phyloP scores from a whole-genome alignment of 2,888 invertebrate genomes.

The Cheilosia vernalis region DNA sequence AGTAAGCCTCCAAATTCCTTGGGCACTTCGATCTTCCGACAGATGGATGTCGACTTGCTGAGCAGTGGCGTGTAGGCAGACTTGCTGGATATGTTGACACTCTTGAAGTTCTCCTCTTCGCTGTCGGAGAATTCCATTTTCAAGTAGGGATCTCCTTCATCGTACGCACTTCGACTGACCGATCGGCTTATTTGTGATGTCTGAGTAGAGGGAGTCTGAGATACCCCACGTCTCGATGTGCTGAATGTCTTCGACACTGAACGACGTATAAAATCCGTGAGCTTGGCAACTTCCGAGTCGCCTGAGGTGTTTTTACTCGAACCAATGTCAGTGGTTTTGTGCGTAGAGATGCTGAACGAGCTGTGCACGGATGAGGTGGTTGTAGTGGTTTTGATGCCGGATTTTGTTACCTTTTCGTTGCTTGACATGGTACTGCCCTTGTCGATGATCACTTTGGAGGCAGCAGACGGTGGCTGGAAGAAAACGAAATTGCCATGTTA shows the following conservation, averaged over 20 bases:
- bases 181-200: slow-evolving; percentile 78
- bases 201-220: slow-evolving; percentile 58
- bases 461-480: slow-evolving; percentile 9
- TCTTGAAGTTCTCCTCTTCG: slow-evolving; percentile 77
- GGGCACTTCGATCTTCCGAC: slow-evolving; percentile 79
- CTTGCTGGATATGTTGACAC: slow-evolving; percentile 77
- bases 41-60: slow-evolving; percentile 73
- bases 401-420: slow-evolving; percentile 38
- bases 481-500: neutral
- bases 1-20: slow-evolving; percentile 80
- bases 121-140: slow-evolving; percentile 80
- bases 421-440: slow-evolving; percentile 13
- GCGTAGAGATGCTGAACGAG: slow-evolving; percentile 78
- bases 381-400: slow-evolving; percentile 36
- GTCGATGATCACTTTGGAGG: slow-evolving; percentile 28
- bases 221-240: slow-evolving; percentile 54
- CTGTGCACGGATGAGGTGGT: slow-evolving; percentile 79
- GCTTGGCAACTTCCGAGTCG: slow-evolving; percentile 79
- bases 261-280: slow-evolving; percentile 81
- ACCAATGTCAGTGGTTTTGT: slow-evolving; percentile 80
- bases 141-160: slow-evolving; percentile 80
- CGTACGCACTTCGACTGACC: slow-evolving; percentile 79
- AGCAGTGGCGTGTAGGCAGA: slow-evolving; percentile 44
- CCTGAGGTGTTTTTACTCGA: slow-evolving; percentile 76
- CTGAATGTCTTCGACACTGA: slow-evolving; percentile 80